These are phyloP conservation scores for Macropodus opercularis DNA, from an alignment of 2,797 vertebrate genomes.

Conservation along the genomic window DNA sequence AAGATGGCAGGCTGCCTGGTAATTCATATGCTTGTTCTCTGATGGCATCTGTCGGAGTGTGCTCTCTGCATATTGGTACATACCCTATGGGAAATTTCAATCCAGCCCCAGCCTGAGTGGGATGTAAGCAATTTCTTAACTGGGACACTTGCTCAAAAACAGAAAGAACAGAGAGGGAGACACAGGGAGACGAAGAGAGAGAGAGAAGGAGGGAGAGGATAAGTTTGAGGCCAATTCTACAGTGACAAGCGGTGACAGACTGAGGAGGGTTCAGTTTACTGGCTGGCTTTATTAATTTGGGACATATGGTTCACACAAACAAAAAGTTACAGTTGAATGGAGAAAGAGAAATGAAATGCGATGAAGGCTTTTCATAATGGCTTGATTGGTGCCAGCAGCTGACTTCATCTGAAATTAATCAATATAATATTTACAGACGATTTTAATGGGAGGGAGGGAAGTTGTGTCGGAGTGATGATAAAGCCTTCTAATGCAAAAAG, in stretches of 20 bases:
- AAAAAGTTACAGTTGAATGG: constrained; percentile 59
- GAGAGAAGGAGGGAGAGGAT: constrained; percentile 35
- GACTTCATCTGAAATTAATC: constrained; percentile 52
- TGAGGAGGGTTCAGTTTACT: constrained; percentile 54
- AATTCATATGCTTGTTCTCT: constrained; percentile 90
- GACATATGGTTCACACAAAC: constrained; percentile 66
- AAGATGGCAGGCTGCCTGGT: constrained; percentile 88
- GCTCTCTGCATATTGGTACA: constrained; percentile 87
- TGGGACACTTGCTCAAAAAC: constrained; percentile 83
- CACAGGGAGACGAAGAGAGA: constrained; percentile 24
- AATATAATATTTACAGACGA: constrained; percentile 53
- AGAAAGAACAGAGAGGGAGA: constrained; percentile 64
- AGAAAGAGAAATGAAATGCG: constrained; percentile 21
- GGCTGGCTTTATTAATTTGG: constrained; percentile 70
- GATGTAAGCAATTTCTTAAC: constrained; percentile 87
- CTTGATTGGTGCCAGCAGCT: constrained; percentile 36
- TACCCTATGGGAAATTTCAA: constrained; percentile 87
- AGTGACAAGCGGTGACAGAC: constrained; percentile 76
- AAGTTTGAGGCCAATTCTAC: constrained; percentile 80
- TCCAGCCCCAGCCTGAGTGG: constrained; percentile 83
- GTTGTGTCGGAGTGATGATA: constrained; percentile 31
- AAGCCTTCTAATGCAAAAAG: constrained; percentile 40
- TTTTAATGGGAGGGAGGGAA: constrained; percentile 53
- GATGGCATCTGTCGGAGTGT: constrained; percentile 89
- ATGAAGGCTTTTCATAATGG: constrained; percentile 28